Percentiles rank a stretch among this genome's conserved stretches.
Evolutionary conservation across 1,140 invertebrate species (phyloP).

Genomic region (Cydia splendana): DNA sequence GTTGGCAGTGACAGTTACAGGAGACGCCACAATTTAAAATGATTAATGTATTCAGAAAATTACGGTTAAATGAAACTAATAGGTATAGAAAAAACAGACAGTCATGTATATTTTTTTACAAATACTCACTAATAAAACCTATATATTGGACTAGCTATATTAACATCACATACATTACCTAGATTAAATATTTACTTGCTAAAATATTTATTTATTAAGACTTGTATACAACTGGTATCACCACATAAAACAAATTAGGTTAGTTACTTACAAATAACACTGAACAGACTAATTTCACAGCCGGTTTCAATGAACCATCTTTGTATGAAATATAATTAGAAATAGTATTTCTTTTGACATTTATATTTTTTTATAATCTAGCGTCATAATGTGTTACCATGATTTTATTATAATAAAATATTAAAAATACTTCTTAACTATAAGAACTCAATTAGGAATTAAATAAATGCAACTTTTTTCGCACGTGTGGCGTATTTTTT

Average conservation of each 20-base stretch:
- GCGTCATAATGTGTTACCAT: no score
- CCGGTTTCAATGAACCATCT: not conserved
- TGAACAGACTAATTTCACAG: constrained; percentile 17
- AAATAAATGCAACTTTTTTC: no score
- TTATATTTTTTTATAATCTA: no score
- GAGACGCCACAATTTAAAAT: no score
- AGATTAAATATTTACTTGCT: not conserved
- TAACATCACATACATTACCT: not conserved
- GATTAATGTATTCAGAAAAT: no score
- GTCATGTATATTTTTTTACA: not conserved
- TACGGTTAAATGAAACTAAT: no score
- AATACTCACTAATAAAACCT: not conserved
- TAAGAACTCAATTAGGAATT: no score
- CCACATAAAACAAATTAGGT: not conserved
- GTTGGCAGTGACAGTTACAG: no score
- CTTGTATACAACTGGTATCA: not conserved
- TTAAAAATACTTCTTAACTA: no score
- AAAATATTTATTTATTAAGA: not conserved
- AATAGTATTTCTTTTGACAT: not conserved
- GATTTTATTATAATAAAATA: no score
- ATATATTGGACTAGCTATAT: not conserved
- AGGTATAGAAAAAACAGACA: no score
- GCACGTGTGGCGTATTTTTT: no score
- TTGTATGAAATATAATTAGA: not conserved
- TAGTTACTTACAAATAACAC: not conserved